Evolutionary conservation across 2,797 vertebrate genomes (phyloP).

Genomic region (Balearica regulorum): DNA sequence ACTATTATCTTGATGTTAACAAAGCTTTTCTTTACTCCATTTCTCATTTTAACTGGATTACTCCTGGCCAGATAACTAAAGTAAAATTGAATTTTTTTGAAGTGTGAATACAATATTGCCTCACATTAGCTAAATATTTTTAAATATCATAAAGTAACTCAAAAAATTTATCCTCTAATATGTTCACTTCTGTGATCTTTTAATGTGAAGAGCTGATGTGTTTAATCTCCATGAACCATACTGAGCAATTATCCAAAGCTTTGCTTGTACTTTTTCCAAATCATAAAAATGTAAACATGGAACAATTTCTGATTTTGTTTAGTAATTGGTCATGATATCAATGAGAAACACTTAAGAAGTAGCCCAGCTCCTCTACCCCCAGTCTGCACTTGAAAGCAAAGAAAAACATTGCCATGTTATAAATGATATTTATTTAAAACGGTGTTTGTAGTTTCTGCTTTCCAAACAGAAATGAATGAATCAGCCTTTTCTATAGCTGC

Average conservation of each 20-base stretch:
- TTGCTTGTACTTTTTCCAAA: constrained; percentile 44
- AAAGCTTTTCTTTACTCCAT: background rate
- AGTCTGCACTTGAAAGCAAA: background rate
- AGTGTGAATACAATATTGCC: background rate
- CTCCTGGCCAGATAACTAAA: background rate
- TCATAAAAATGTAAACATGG: constrained; percentile 46
- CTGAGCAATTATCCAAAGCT: constrained; percentile 19
- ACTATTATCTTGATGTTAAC: background rate
- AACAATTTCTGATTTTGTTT: background rate
- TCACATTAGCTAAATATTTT: constrained; percentile 15
- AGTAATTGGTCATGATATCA: background rate
- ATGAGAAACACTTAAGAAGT: background rate
- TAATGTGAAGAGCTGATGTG: background rate
- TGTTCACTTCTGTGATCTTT: background rate
- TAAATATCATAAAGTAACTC: background rate
- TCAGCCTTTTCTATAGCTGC: background rate
- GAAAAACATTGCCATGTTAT: background rate
- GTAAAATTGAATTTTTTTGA: constrained; percentile 46
- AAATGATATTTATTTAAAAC: background rate
- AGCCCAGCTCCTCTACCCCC: background rate
- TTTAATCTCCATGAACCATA: constrained; percentile 24
- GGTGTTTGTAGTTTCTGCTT: background rate
- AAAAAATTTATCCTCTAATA: constrained; percentile 34
- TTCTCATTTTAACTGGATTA: constrained; percentile 16
- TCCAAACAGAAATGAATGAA: background rate